A percentile compares a stretch with the other conserved stretches of the same genome.
phyloP scores from a whole-genome alignment of 2,888 invertebrate genomes.

The Diloba caeruleocephala region DNA sequence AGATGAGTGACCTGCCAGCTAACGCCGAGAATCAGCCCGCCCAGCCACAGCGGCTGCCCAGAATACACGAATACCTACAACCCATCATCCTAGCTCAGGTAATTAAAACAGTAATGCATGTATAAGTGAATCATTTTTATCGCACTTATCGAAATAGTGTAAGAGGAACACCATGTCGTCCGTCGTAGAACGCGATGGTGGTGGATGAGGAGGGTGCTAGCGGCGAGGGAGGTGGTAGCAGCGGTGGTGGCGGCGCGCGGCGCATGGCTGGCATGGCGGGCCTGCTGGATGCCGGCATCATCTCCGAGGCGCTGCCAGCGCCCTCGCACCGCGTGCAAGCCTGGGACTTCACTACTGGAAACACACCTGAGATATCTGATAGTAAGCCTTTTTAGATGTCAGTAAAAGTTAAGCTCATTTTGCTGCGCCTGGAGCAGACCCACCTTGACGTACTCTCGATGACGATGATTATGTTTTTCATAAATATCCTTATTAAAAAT shows the following conservation, averaged over 20 bases:
- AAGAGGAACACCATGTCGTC: background rate
- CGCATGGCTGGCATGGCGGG: slow-evolving; percentile 79
- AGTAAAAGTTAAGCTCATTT: too few relatives aligned
- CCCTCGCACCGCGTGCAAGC: slow-evolving; percentile 94
- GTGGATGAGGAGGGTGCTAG: slow-evolving; percentile 78
- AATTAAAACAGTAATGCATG: slow-evolving; percentile 27
- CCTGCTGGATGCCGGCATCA: slow-evolving; percentile 79
- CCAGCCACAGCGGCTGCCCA: slow-evolving; percentile 70
- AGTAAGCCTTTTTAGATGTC: slow-evolving; percentile 81
- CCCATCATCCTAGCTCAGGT: slow-evolving; percentile 87
- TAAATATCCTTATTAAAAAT: too few relatives aligned
- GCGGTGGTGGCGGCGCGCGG: slow-evolving; percentile 58
- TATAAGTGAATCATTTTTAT: background rate
- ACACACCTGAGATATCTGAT: slow-evolving; percentile 92
- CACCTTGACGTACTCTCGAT: too few relatives aligned
- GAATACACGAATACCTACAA: slow-evolving; percentile 83
- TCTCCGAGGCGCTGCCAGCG: slow-evolving; percentile 89
- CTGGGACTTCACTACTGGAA: slow-evolving; percentile 93
- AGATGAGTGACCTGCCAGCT: slow-evolving; percentile 89
- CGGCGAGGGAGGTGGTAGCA: slow-evolving; percentile 40
- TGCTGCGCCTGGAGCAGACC: too few relatives aligned
- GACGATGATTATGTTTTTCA: too few relatives aligned
- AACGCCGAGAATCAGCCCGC: slow-evolving; percentile 58
- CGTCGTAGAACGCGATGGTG: slow-evolving; percentile 79
- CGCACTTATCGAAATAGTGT: background rate